A percentile compares a stretch with the other conserved stretches of the same genome.
Conservation (phyloP, 2,797 vertebrate genomes). For the Mormyrops boulengeri region DNA sequence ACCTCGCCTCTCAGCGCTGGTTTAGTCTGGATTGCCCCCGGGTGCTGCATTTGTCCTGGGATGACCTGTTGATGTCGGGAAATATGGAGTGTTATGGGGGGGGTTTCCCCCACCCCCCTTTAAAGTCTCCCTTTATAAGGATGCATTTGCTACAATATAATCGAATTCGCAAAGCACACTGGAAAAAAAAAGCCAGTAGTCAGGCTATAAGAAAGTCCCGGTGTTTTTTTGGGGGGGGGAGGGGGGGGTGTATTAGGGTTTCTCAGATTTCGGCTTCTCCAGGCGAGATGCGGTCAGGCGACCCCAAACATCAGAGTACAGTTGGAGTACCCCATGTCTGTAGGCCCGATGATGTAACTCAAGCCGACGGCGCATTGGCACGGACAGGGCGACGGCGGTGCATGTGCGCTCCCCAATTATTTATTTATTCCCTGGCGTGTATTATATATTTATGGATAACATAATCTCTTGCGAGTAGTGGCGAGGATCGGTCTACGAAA, state of each 20-base stretch:
- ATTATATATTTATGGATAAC: slow-evolving; percentile 28
- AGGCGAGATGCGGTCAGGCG: neutral
- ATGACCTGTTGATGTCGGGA: slow-evolving; percentile 74
- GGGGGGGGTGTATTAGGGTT: neutral
- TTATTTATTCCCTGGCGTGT: slow-evolving; percentile 46
- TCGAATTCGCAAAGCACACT: neutral
- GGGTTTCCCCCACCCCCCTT: slow-evolving; percentile 30
- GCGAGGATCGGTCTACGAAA: slow-evolving; percentile 3
- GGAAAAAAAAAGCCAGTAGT: neutral
- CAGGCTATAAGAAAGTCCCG: neutral
- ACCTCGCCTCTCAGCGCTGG: slow-evolving; percentile 45
- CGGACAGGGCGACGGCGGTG: slow-evolving; percentile 30
- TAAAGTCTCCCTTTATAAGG: neutral
- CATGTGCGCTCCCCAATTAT: slow-evolving; percentile 29
- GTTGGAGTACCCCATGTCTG: slow-evolving; percentile 43
- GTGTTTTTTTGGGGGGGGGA: neutral
- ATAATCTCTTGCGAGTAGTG: slow-evolving; percentile 19
- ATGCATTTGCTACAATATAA: neutral
- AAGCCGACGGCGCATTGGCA: slow-evolving; percentile 48
- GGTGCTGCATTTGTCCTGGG: slow-evolving; percentile 63
- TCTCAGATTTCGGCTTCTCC: slow-evolving; percentile 2
- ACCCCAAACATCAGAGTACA: slow-evolving; percentile 28
- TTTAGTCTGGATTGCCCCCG: slow-evolving; percentile 47
- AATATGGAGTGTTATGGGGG: slow-evolving; percentile 46
- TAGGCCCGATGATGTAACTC: slow-evolving; percentile 45